A percentile compares a stretch with the other conserved stretches of the same genome.
Evolutionary conservation across 2,797 vertebrate species (phyloP).

Genomic region (Microctenopoma steveboyesi): DNA sequence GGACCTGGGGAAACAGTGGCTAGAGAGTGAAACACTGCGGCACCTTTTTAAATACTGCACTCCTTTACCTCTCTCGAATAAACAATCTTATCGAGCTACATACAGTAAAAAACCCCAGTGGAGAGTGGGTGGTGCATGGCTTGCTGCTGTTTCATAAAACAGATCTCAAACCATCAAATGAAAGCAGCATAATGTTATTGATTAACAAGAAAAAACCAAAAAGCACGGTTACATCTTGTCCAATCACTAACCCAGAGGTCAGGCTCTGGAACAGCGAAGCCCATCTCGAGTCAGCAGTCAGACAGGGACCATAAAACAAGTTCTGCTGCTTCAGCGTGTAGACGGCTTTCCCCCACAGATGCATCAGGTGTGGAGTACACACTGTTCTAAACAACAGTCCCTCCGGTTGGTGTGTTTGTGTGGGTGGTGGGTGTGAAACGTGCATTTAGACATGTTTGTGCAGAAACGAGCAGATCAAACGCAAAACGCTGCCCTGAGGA

Average conservation of each 20-base stretch:
- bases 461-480: constrained; percentile 22
- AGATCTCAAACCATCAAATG: no score
- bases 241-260: constrained; percentile 36
- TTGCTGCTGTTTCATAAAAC: no score
- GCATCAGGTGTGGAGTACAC: constrained; percentile 64
- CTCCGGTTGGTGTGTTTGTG: constrained; percentile 36
- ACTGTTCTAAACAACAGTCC: constrained; percentile 64
- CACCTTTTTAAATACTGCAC: background rate
- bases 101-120: no score
- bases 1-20: background rate
- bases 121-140: no score
- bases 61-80: no score
- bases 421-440: constrained; percentile 46
- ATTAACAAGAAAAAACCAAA: no score
- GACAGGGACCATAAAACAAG: constrained; percentile 57
- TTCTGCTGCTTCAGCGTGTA: constrained; percentile 55
- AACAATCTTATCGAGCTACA: no score
- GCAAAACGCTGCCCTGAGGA: constrained; percentile 1
- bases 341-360: constrained; percentile 41
- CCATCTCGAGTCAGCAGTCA: constrained; percentile 53
- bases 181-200: no score
- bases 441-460: constrained; percentile 22
- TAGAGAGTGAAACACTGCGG: background rate
- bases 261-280: constrained; percentile 55
- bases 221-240: no score